These are phyloP conservation scores for Proterorhinus semilunaris DNA, from an alignment of 2,113 vertebrate species.

Conservation along the genomic window DNA sequence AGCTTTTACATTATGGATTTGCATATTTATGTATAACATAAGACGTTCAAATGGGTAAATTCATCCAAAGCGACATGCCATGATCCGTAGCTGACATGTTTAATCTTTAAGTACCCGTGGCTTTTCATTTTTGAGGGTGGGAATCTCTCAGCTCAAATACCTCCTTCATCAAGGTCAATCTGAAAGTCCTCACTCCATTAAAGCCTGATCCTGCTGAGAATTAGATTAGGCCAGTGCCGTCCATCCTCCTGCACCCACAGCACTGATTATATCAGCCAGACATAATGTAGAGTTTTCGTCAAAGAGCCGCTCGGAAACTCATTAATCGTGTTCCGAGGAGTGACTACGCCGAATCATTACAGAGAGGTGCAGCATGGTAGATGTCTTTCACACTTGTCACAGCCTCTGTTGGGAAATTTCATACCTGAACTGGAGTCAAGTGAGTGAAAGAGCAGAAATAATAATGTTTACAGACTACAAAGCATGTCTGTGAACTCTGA, in stretches of 20 bases:
- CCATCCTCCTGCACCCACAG: conserved; percentile 28
- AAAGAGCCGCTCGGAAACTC: conserved; percentile 31
- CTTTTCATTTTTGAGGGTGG: conserved; percentile 25
- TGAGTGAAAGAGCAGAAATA: background rate
- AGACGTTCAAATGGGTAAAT: background rate
- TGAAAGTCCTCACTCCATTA: conserved; percentile 57
- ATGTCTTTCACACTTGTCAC: conserved; percentile 45
- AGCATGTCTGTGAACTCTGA: background rate
- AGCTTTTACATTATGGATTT: background rate
- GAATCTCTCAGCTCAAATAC: conserved; percentile 31
- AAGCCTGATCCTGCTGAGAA: conserved; percentile 51
- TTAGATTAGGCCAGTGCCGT: conserved; percentile 49
- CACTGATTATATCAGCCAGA: conserved; percentile 34
- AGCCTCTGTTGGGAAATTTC: conserved; percentile 48
- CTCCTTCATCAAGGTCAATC: conserved; percentile 55
- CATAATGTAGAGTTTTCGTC: conserved; percentile 42
- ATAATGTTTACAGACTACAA: background rate
- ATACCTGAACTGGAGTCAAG: conserved; percentile 21
- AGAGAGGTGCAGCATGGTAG: conserved; percentile 26
- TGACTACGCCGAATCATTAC: conserved; percentile 22
- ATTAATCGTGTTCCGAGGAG: conserved; percentile 42
- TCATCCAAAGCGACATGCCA: background rate
- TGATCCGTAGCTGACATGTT: background rate
- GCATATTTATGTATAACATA: background rate
- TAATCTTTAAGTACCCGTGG: conserved; percentile 15